Evolutionary conservation across 37 sponge, comb jelly and placozoan genomes (phyloP).

Genomic region (Eunapius fragilis): DNA sequence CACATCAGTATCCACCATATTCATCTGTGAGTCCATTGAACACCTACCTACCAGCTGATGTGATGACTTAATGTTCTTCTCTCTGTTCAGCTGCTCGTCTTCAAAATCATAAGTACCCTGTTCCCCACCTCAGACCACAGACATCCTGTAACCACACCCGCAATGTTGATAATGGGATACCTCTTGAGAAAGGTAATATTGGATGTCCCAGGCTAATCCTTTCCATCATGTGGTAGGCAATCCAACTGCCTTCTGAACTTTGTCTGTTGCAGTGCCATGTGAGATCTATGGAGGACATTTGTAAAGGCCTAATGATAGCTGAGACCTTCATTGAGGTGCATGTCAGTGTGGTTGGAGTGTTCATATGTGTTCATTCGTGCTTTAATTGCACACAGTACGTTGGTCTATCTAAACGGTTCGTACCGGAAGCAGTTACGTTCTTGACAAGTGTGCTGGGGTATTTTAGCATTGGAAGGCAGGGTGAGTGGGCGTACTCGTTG

Average conservation of each 20-base stretch:
- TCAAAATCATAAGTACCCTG: conserved; percentile 53
- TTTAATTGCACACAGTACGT: conserved; percentile 47
- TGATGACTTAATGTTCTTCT: neutral
- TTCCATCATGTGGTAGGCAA: too few species aligned
- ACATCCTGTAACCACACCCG: conserved; percentile 73
- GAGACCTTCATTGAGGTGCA: conserved; percentile 48
- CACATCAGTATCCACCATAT: conserved; percentile 12
- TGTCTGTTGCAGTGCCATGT: conserved; percentile 18
- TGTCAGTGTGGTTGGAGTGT: neutral
- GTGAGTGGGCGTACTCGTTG: neutral
- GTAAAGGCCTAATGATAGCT: conserved; percentile 34
- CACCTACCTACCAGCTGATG: too few species aligned
- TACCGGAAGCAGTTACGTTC: conserved; percentile 75
- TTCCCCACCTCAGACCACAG: conserved; percentile 85
- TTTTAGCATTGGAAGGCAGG: conserved; percentile 1
- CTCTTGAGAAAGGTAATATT: conserved; percentile 52
- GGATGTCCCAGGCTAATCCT: neutral
- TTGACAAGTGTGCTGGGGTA: conserved; percentile 39
- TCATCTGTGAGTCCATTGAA: conserved; percentile 27
- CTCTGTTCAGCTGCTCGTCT: conserved; percentile 54
- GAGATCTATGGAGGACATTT: conserved; percentile 14
- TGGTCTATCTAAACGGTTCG: conserved; percentile 55
- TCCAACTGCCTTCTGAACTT: too few species aligned
- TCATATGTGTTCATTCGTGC: neutral
- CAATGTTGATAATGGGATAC: conserved; percentile 59